phyloP scores from a whole-genome alignment of 2,113 vertebrate genomes.

The Eudyptes chrysolophus region DNA sequence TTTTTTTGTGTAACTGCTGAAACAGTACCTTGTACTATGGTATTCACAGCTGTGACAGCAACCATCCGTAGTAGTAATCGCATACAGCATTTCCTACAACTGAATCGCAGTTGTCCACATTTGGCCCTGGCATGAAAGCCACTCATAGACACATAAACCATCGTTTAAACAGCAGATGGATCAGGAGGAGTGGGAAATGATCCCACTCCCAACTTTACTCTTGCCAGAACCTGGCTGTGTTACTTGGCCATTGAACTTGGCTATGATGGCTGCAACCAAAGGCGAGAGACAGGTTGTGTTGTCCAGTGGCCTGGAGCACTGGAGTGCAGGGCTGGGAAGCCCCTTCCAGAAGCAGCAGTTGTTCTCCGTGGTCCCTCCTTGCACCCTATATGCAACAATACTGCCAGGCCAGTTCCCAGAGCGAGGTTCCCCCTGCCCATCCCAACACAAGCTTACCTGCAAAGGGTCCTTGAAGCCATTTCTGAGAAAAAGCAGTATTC shows the following conservation, averaged over 20 bases:
- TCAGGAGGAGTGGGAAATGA: neutral
- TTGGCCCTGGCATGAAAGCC: neutral
- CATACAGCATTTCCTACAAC: neutral
- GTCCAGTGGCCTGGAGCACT: accelerated
- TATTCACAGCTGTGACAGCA: neutral
- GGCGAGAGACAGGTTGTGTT: neutral
- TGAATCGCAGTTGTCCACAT: neutral
- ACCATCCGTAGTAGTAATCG: neutral
- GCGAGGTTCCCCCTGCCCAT: neutral
- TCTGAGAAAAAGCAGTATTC: neutral
- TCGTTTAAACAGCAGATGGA: accelerated
- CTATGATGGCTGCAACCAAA: neutral
- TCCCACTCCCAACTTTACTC: neutral
- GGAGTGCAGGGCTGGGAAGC: neutral
- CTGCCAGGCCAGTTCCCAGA: neutral
- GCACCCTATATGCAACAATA: neutral
- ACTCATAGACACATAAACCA: neutral
- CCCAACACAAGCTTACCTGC: neutral
- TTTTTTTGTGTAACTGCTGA: neutral
- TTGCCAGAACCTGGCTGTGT: neutral
- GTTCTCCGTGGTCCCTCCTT: neutral
- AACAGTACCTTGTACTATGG: neutral
- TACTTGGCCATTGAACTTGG: neutral
- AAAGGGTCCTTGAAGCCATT: neutral
- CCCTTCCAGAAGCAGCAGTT: neutral